These are phyloP conservation scores for Scaptomyza hsui DNA, from an alignment of 1,140 invertebrate species.

Conservation along the genomic window DNA sequence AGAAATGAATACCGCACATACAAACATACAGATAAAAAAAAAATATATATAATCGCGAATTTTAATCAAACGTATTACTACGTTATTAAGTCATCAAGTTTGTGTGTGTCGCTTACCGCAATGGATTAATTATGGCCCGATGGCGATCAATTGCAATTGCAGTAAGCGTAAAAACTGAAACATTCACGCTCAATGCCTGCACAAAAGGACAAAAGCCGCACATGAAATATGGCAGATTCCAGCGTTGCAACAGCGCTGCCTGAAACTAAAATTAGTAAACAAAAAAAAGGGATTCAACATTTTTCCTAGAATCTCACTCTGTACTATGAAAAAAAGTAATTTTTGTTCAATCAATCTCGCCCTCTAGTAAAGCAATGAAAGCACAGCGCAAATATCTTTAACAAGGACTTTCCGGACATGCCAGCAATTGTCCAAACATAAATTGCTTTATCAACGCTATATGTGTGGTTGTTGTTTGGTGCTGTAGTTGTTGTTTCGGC, in stretches of 20 bases:
- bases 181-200: constrained; percentile 90
- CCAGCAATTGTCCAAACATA: constrained; percentile 25
- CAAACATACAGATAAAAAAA: background rate
- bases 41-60: constrained; percentile 3
- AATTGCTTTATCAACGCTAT: constrained; percentile 3
- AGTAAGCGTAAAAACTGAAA: constrained; percentile 92
- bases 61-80: constrained; percentile 16
- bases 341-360: background rate
- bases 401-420: constrained; percentile 17
- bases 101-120: constrained; percentile 85
- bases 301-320: background rate
- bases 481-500: constrained; percentile 12
- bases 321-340: background rate
- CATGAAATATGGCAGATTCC: constrained; percentile 93
- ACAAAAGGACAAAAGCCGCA: constrained; percentile 93
- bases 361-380: background rate
- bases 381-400: constrained; percentile 53
- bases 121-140: constrained; percentile 88
- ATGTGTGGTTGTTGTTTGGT: constrained; percentile 1
- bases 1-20: background rate
- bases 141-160: constrained; percentile 92
- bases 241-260: constrained; percentile 91
- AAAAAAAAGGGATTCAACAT: background rate
- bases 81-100: constrained; percentile 8
- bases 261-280: constrained; percentile 87